Percentiles rank a stretch among this genome's conserved stretches.
phyloP scores from a whole-genome alignment of 2,888 invertebrate species.

The Conomelus anceps region DNA sequence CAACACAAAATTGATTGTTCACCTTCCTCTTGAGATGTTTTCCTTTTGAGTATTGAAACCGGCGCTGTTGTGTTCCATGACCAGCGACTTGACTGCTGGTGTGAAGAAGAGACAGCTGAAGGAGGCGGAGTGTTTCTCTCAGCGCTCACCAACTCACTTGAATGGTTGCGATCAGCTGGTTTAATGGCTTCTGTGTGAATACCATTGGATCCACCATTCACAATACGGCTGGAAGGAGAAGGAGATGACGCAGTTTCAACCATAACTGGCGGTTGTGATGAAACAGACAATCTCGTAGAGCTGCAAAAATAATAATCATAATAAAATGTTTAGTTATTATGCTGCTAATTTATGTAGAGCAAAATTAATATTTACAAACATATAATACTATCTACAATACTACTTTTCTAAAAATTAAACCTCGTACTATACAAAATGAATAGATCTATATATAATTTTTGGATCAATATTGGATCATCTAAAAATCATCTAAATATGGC shows the following conservation, averaged over 20 bases:
- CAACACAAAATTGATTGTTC: background rate
- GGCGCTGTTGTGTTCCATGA: slow-evolving; percentile 39
- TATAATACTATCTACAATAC: too few species aligned
- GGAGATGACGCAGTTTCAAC: background rate
- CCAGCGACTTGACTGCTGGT: slow-evolving; percentile 2
- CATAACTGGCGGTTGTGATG: background rate
- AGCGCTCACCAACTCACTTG: background rate
- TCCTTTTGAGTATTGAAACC: slow-evolving; percentile 53
- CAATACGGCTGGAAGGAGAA: background rate
- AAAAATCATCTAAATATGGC: too few species aligned
- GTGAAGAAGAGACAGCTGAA: background rate
- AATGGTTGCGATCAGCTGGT: background rate
- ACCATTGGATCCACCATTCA: background rate
- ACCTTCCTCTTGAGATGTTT: slow-evolving; percentile 46
- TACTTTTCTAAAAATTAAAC: too few species aligned
- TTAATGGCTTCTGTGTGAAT: too few species aligned
- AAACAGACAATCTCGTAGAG: background rate
- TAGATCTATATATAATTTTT: too few species aligned
- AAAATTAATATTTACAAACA: too few species aligned
- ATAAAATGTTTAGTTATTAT: background rate
- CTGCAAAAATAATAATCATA: background rate
- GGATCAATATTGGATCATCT: too few species aligned
- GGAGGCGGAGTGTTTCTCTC: background rate
- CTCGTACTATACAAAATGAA: too few species aligned
- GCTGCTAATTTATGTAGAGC: too few species aligned